Evolutionary conservation across 1,140 invertebrate species (phyloP).

Genomic region (Ostrea edulis): DNA sequence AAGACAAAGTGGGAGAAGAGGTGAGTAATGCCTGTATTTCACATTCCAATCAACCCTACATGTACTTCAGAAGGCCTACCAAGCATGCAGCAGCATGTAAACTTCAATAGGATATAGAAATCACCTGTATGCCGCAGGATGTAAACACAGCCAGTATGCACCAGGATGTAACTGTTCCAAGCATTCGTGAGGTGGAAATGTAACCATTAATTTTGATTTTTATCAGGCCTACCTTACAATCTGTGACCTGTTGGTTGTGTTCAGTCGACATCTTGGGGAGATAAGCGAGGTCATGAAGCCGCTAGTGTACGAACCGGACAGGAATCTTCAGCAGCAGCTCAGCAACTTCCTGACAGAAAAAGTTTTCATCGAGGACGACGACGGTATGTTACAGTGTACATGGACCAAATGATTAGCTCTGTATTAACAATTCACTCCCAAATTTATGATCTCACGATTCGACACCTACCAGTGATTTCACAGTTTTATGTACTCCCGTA

Average conservation of each 20-base stretch:
- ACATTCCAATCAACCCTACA: neutral
- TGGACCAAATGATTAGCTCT: too few species aligned
- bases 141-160: too few species aligned
- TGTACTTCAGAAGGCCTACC: too few species aligned
- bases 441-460: too few species aligned
- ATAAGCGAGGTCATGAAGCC: constrained; percentile 80
- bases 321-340: constrained; percentile 89
- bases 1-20: constrained; percentile 72
- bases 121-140: too few species aligned
- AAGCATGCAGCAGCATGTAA: too few species aligned
- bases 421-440: neutral
- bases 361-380: constrained; percentile 93
- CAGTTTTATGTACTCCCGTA: too few species aligned
- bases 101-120: too few species aligned
- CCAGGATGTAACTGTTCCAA: too few species aligned
- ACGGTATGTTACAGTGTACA: constrained; percentile 79
- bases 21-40: constrained; percentile 48
- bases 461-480: too few species aligned
- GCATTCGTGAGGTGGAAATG: too few species aligned
- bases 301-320: constrained; percentile 91
- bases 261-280: constrained; percentile 90
- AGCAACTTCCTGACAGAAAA: constrained; percentile 95
- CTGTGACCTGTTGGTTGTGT: constrained; percentile 96
- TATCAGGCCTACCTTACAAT: constrained; percentile 92
- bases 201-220: too few species aligned